Conservation (phyloP, 2,888 invertebrate species). For the Dryomyza anilis region DNA sequence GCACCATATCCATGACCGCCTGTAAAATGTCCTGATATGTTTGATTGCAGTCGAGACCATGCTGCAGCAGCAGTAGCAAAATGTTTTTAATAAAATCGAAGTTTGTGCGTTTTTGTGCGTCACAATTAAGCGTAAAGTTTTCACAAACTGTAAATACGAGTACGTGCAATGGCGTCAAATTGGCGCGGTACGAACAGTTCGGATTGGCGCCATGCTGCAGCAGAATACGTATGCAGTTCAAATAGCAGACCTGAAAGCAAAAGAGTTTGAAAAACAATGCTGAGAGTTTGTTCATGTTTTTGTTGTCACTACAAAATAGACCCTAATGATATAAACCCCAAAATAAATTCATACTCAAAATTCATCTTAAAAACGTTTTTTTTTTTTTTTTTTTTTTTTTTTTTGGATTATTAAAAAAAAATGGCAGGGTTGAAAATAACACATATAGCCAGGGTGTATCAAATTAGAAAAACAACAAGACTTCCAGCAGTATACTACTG, state of each 20-base stretch:
- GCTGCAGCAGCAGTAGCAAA: conserved; percentile 68
- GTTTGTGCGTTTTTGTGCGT: conserved; percentile 70
- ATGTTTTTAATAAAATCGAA: conserved; percentile 75
- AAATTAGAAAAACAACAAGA: no score
- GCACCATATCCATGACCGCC: conserved; percentile 73
- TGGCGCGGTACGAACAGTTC: conserved; percentile 72
- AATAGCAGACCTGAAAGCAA: conserved; percentile 68
- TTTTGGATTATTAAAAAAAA: no score
- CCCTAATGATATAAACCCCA: no score
- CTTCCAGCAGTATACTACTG: no score
- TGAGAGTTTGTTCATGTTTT: neutral
- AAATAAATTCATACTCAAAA: no score
- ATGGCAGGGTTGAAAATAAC: no score
- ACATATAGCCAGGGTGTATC: no score
- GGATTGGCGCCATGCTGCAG: conserved; percentile 75
- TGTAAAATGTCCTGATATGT: conserved; percentile 74
- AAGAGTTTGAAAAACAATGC: neutral
- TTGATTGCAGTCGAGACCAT: conserved; percentile 72
- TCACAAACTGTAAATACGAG: conserved; percentile 74
- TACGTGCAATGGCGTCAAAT: conserved; percentile 73
- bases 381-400: no score
- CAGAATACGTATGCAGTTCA: conserved; percentile 72
- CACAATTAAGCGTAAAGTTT: conserved; percentile 72
- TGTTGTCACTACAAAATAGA: neutral
- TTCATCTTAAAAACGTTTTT: no score